Percentiles rank a stretch among this genome's conserved stretches.
Conservation (phyloP, 2,113 vertebrate genomes). For the Pomatostomus ruficeps region DNA sequence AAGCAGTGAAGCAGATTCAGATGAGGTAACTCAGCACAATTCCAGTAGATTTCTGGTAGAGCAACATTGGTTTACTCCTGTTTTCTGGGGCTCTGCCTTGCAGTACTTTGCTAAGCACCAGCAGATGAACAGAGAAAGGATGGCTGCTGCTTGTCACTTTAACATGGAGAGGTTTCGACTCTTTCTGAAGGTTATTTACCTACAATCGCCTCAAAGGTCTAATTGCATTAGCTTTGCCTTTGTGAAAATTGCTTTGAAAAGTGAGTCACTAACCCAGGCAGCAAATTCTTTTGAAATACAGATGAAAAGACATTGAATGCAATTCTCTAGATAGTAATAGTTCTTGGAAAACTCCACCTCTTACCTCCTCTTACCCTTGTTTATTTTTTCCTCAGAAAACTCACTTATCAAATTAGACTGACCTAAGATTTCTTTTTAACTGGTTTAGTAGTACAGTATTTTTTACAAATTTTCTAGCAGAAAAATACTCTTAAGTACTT, state of each 20-base stretch:
- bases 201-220: background rate
- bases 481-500: background rate
- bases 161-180: background rate
- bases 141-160: background rate
- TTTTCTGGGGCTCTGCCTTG: background rate
- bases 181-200: background rate
- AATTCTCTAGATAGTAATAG: conserved; percentile 8
- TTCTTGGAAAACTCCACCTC: conserved; percentile 30
- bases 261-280: conserved; percentile 3
- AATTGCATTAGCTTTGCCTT: conserved; percentile 38
- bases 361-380: conserved; percentile 6
- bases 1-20: background rate
- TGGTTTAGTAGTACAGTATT: background rate
- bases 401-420: background rate
- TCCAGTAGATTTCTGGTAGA: background rate
- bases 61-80: background rate
- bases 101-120: background rate
- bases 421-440: background rate
- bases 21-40: background rate
- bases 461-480: conserved; percentile 5
- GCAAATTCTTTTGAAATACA: conserved; percentile 38
- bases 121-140: background rate
- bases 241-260: conserved; percentile 36
- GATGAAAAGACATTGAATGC: conserved; percentile 19
- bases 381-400: conserved; percentile 19